Conservation (phyloP, 2,797 vertebrate species). For the Kryptolebias ocellatus region DNA sequence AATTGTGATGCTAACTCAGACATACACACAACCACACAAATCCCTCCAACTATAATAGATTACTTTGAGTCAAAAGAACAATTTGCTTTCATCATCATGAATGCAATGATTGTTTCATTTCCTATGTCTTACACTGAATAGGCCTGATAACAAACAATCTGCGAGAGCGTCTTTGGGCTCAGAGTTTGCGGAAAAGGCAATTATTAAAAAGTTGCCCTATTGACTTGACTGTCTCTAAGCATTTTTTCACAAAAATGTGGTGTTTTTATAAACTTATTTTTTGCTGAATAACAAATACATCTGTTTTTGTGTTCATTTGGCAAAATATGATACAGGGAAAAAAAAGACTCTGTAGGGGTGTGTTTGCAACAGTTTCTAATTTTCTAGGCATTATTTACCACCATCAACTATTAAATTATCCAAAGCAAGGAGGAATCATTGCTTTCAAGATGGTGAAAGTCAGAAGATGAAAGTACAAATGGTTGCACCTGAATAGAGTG, state of each 20-base stretch:
- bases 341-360: conserved; percentile 50
- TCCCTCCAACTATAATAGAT: no score
- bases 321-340: conserved; percentile 48
- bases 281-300: conserved; percentile 25
- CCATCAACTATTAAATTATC: neutral
- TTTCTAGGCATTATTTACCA: neutral
- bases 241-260: conserved; percentile 49
- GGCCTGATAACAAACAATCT: no score
- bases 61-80: no score
- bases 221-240: conserved; percentile 50
- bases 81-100: no score
- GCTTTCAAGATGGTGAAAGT: neutral
- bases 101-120: no score
- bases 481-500: neutral
- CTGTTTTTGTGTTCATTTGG: conserved; percentile 51
- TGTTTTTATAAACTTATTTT: conserved; percentile 39
- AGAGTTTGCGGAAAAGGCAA: conserved; percentile 2
- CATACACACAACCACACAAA: no score
- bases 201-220: conserved; percentile 25
- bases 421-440: neutral
- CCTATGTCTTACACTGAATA: no score
- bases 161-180: no score
- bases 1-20: no score
- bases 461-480: neutral
- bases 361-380: conserved; percentile 11